phyloP scores from a whole-genome alignment of 2,797 vertebrate genomes.

The Monodelphis domestica region DNA sequence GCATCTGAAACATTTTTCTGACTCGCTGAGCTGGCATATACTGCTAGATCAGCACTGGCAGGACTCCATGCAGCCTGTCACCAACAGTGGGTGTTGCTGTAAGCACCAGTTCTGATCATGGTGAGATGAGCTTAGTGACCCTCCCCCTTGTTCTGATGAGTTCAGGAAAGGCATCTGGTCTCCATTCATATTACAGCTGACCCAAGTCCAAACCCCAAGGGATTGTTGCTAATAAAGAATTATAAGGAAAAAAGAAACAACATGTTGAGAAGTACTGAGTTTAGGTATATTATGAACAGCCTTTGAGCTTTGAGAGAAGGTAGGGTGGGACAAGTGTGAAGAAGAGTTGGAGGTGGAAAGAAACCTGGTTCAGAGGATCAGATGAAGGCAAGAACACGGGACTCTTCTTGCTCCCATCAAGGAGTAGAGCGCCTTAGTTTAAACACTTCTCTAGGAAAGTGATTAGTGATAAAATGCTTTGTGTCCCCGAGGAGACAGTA shows the following conservation, averaged over 20 bases:
- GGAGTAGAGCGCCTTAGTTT: conserved; percentile 19
- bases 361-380: conserved; percentile 1
- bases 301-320: conserved; percentile 65
- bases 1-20: conserved; percentile 84
- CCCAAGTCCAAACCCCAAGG: conserved; percentile 76
- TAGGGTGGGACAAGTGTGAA: neutral
- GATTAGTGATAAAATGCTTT: conserved; percentile 43
- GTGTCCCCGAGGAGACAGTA: conserved; percentile 24
- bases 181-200: conserved; percentile 80
- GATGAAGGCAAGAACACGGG: conserved; percentile 20
- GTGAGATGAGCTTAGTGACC: conserved; percentile 81
- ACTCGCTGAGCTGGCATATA: conserved; percentile 86
- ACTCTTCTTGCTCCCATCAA: conserved; percentile 41
- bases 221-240: conserved; percentile 81
- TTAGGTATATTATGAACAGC: conserved; percentile 80
- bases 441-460: conserved; percentile 50
- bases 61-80: conserved; percentile 85
- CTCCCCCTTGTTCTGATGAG: conserved; percentile 79
- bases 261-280: conserved; percentile 77
- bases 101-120: conserved; percentile 84
- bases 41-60: conserved; percentile 87
- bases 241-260: conserved; percentile 73
- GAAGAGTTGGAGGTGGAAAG: conserved; percentile 24
- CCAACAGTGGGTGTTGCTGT: conserved; percentile 84
- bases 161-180: conserved; percentile 80